Conservation (phyloP, 1,140 invertebrate species). For the Formica selysi region DNA sequence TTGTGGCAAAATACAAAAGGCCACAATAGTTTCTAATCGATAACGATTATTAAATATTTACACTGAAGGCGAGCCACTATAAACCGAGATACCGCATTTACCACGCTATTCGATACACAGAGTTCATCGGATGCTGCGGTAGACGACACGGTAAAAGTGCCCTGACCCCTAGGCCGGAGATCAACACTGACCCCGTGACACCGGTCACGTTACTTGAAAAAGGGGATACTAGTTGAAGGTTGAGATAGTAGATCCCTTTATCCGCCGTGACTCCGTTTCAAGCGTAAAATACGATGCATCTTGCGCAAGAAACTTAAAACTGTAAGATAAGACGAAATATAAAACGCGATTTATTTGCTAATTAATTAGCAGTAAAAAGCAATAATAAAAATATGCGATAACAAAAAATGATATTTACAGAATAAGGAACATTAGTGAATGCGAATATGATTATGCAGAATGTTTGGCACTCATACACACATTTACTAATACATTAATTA, state of each 20-base stretch:
- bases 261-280: constrained; percentile 41
- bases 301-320: constrained; percentile 12
- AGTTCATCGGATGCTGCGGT: constrained; percentile 46
- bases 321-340: constrained; percentile 31
- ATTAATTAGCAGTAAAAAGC: constrained; percentile 14
- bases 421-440: neutral
- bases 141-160: constrained; percentile 48
- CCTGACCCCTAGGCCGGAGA: constrained; percentile 33
- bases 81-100: constrained; percentile 33
- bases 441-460: neutral
- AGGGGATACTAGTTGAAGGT: constrained; percentile 62
- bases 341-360: constrained; percentile 31
- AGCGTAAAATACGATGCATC: constrained; percentile 16
- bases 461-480: neutral
- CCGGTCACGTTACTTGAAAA: constrained; percentile 62
- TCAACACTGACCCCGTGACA: constrained; percentile 59
- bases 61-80: constrained; percentile 4
- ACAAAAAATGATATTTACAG: neutral
- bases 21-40: neutral
- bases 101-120: constrained; percentile 57
- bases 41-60: constrained; percentile 15
- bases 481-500: too few species aligned
- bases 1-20: neutral
- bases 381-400: neutral
- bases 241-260: constrained; percentile 56